phyloP scores from a whole-genome alignment of 1,140 invertebrate species.

The Antheraea pernyi region DNA sequence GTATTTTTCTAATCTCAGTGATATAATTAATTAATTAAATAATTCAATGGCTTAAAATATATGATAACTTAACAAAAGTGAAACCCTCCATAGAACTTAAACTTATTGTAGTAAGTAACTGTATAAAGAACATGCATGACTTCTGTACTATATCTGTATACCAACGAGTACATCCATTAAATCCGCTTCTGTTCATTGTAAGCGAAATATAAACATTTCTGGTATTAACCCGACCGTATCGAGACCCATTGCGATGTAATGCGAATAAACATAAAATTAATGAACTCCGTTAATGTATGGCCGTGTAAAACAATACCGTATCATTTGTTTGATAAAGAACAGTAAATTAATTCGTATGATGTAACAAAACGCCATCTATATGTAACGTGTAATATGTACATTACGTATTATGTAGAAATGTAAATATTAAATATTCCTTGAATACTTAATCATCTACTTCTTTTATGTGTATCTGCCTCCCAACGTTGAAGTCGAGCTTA shows the following conservation, averaged over 20 bases:
- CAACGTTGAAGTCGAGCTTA: too few relatives aligned
- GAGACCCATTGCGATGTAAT: slow-evolving; percentile 14
- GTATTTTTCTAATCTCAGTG: too few relatives aligned
- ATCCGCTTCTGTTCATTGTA: slow-evolving; percentile 1
- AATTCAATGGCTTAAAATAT: too few relatives aligned
- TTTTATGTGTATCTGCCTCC: too few relatives aligned
- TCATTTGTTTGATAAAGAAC: slow-evolving; percentile 15
- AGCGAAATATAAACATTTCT: slow-evolving; percentile 12
- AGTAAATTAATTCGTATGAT: slow-evolving; percentile 9
- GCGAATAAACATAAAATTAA: slow-evolving; percentile 28
- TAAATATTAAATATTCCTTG: too few relatives aligned
- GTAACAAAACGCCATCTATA: not conserved
- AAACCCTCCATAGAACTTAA: not conserved
- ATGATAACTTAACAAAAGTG: too few relatives aligned
- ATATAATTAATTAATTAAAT: too few relatives aligned
- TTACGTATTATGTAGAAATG: not conserved
- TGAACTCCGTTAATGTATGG: slow-evolving; percentile 24
- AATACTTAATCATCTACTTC: too few relatives aligned
- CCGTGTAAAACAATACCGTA: slow-evolving; percentile 15
- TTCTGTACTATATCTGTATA: not conserved
- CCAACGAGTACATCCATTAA: not conserved
- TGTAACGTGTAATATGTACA: not conserved
- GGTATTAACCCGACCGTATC: not conserved
- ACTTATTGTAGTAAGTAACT: not conserved
- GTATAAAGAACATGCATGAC: not conserved